Percentiles rank a stretch among this genome's conserved stretches.
phyloP scores from a whole-genome alignment of 1,140 invertebrate genomes.

The Drosophila pallidifrons region DNA sequence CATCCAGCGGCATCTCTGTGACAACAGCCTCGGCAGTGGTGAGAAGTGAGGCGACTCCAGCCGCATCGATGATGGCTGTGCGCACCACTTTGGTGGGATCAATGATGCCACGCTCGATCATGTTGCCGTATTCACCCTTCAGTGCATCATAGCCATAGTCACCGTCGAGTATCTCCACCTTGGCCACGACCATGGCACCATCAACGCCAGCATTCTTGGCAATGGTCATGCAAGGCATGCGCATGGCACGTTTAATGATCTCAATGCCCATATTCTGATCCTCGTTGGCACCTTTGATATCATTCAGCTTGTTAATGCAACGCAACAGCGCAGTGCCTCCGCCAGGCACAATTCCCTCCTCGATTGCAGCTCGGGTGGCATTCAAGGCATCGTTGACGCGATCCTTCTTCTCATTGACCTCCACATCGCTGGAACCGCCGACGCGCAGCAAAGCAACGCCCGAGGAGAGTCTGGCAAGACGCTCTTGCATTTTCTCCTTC shows the following conservation, averaged over 20 bases:
- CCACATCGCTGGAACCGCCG: slow-evolving; percentile 98
- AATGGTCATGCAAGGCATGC: slow-evolving; percentile 97
- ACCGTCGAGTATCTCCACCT: slow-evolving; percentile 91
- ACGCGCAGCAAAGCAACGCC: slow-evolving; percentile 98
- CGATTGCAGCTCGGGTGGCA: slow-evolving; percentile 98
- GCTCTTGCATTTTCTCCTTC: slow-evolving; percentile 98
- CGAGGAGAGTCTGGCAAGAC: slow-evolving; percentile 96
- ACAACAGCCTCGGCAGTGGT: slow-evolving; percentile 99
- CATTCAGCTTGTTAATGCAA: slow-evolving; percentile 91
- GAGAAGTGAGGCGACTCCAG: slow-evolving; percentile 98
- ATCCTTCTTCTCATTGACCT: slow-evolving; percentile 99
- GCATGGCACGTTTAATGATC: slow-evolving; percentile 95
- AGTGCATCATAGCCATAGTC: slow-evolving; percentile 98
- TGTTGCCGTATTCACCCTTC: slow-evolving; percentile 97
- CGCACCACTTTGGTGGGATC: slow-evolving; percentile 99
- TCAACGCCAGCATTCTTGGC: slow-evolving; percentile 98
- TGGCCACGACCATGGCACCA: slow-evolving; percentile 97
- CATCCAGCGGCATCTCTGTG: slow-evolving; percentile 97
- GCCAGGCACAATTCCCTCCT: slow-evolving; percentile 99
- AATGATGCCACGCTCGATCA: slow-evolving; percentile 99
- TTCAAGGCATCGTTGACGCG: slow-evolving; percentile 99
- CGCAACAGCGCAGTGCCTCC: slow-evolving; percentile 97
- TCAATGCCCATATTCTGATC: slow-evolving; percentile 94
- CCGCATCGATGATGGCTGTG: slow-evolving; percentile 99
- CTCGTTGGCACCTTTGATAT: slow-evolving; percentile 90